These are phyloP conservation scores for Neostethus bicornis DNA, from an alignment of 2,797 vertebrate species.

Conservation along the genomic window DNA sequence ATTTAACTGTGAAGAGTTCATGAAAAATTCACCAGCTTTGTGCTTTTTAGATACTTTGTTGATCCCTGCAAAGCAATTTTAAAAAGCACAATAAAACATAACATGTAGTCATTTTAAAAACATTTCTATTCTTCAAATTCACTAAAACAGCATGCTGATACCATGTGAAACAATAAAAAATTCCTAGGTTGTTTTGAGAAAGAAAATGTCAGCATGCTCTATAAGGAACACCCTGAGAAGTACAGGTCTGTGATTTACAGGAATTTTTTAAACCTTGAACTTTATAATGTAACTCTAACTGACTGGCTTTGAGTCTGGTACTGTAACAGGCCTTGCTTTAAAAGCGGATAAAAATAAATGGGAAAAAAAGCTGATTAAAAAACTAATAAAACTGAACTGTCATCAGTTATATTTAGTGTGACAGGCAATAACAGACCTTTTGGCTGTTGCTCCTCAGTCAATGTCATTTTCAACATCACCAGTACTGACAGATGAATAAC, in stretches of 20 bases:
- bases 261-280: neutral
- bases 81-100: neutral
- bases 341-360: no score
- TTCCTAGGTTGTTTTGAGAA: neutral
- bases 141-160: neutral
- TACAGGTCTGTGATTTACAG: no score
- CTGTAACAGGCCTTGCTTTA: no score
- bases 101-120: neutral
- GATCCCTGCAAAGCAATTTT: neutral
- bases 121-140: neutral
- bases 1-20: slow-evolving; percentile 1
- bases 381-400: no score
- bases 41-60: slow-evolving; percentile 4
- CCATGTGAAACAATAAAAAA: neutral
- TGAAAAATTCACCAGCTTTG: neutral
- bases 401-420: no score
- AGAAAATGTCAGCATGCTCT: neutral
- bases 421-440: no score
- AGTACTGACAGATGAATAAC: no score
- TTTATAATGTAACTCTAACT: neutral
- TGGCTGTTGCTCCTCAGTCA: no score
- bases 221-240: neutral
- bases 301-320: no score
- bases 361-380: no score
- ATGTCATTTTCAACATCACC: no score